These are phyloP conservation scores for Patella caerulea DNA, from an alignment of 2,888 invertebrate genomes.

Conservation along the genomic window DNA sequence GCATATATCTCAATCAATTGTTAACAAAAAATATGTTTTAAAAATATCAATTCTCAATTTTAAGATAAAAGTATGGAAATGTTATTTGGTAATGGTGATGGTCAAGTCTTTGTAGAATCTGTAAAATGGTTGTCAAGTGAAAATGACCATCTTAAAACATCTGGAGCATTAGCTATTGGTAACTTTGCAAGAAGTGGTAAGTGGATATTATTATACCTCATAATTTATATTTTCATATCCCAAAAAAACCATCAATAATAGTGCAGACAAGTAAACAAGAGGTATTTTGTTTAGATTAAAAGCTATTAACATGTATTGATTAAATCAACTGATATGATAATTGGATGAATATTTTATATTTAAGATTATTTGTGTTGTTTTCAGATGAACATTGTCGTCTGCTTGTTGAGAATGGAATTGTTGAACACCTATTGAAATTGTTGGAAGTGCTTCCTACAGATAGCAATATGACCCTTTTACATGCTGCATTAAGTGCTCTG, in stretches of 20 bases:
- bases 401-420: slow-evolving; percentile 85
- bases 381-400: slow-evolving; percentile 85
- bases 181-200: slow-evolving; percentile 87
- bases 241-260: no score
- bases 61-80: slow-evolving; percentile 89
- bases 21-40: no score
- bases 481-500: slow-evolving; percentile 84
- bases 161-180: slow-evolving; percentile 87
- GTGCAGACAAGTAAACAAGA: no score
- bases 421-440: slow-evolving; percentile 77
- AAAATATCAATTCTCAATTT: slow-evolving; percentile 16
- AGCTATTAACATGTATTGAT: not conserved
- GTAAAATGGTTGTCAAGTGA: slow-evolving; percentile 82
- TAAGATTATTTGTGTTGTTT: slow-evolving; percentile 18
- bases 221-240: no score
- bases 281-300: no score
- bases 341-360: not conserved
- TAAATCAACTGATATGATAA: not conserved
- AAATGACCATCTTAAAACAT: slow-evolving; percentile 82
- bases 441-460: slow-evolving; percentile 75
- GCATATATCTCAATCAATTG: not conserved
- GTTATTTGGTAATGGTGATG: slow-evolving; percentile 84
- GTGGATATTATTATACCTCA: not conserved
- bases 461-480: slow-evolving; percentile 77
- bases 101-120: slow-evolving; percentile 81